Percentiles rank a stretch among this genome's conserved stretches.
These are phyloP conservation scores for Drosophila orosa DNA, from an alignment of 1,140 invertebrate genomes.

Conservation along the genomic window DNA sequence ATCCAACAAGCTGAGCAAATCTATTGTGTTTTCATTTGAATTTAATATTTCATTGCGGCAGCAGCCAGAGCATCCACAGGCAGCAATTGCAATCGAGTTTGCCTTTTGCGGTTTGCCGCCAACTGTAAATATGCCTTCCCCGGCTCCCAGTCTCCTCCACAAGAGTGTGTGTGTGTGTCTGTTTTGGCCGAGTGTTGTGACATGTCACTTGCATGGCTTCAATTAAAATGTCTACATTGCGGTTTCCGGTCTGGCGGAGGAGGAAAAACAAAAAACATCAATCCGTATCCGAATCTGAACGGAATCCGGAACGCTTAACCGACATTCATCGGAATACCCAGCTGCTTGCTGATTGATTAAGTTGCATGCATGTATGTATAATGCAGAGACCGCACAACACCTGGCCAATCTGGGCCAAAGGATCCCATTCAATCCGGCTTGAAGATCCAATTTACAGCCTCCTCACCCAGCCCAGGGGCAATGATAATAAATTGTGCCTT, in stretches of 20 bases:
- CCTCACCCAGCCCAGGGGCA: neutral
- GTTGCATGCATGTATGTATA: constrained; percentile 55
- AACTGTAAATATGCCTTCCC: constrained; percentile 52
- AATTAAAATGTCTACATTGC: constrained; percentile 76
- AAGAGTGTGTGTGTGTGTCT: neutral
- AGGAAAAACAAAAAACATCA: constrained; percentile 16
- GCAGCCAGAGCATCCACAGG: constrained; percentile 19
- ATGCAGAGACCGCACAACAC: constrained; percentile 66
- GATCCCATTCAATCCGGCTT: constrained; percentile 19
- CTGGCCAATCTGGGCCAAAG: constrained; percentile 39
- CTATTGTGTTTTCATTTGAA: constrained; percentile 79
- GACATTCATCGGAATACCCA: constrained; percentile 30
- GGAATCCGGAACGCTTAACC: constrained; percentile 5
- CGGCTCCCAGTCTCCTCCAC: neutral
- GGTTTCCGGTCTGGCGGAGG: constrained; percentile 47
- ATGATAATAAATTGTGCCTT: constrained; percentile 67
- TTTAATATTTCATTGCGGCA: constrained; percentile 74
- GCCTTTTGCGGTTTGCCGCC: constrained; percentile 74
- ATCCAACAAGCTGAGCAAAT: constrained; percentile 49
- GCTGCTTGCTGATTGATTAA: constrained; percentile 72
- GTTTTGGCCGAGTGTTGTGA: constrained; percentile 48
- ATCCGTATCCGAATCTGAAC: neutral
- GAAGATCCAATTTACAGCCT: constrained; percentile 21
- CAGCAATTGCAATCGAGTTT: constrained; percentile 66
- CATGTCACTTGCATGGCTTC: constrained; percentile 66